Evolutionary conservation across 2,888 invertebrate species (phyloP).

Genomic region (Nomada flava): DNA sequence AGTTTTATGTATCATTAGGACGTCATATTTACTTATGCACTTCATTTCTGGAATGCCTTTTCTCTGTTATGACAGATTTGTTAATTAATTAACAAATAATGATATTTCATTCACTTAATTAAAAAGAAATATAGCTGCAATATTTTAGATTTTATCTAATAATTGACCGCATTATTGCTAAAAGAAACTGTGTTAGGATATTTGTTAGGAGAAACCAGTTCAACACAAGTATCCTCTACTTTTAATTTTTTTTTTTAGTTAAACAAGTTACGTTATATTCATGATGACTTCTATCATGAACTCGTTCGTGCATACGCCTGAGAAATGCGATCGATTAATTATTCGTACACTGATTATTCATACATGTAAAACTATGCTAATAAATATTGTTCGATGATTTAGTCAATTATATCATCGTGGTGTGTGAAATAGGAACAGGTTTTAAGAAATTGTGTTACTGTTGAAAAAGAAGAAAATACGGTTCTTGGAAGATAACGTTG

Average conservation of each 20-base stretch:
- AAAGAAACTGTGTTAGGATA: no score
- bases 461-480: background rate
- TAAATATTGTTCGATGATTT: constrained; percentile 4
- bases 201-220: no score
- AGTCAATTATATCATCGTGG: background rate
- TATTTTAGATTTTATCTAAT: no score
- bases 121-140: no score
- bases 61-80: no score
- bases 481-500: background rate
- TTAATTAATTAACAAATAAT: no score
- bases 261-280: constrained; percentile 15
- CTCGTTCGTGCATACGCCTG: constrained; percentile 33
- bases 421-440: background rate
- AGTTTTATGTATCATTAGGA: no score
- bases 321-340: constrained; percentile 50
- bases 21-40: no score
- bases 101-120: no score
- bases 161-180: no score
- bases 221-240: background rate
- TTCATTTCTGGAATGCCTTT: no score
- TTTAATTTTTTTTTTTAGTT: background rate
- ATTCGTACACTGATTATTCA: constrained; percentile 50
- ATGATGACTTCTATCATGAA: constrained; percentile 27
- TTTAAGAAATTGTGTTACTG: background rate
- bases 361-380: constrained; percentile 22